Base-by-base conservation (phyloP, 1,140 invertebrate genomes). In the Drosophila pectinifera region DNA sequence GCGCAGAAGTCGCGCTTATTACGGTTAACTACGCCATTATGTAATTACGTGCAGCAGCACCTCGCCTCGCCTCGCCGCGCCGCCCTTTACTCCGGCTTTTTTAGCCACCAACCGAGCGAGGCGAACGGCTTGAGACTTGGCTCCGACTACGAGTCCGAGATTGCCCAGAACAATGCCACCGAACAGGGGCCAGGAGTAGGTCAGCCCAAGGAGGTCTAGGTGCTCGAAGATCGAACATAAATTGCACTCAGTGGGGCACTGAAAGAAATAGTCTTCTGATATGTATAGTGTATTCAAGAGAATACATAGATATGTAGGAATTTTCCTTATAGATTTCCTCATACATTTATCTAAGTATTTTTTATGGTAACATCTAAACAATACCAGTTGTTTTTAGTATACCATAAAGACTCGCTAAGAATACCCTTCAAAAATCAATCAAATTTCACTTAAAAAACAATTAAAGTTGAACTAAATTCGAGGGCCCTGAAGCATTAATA, bases 11-110 rank as follows among this genome's bases (percentile, higher is more conserved):
- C 78, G 86, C 86, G 86, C 86, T 90, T 83, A 90, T 90, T 90
- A 90, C 86, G 73, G 76, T 79, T 90, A 90, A 90, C 86, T 80
- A 74, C 86, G 78, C 75, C 80, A 86, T 90, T 90, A 90, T 90
- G 81, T 88, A 90, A 90, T 90, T 90, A 90, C 77, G 85, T 78
- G 53, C 65, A 68, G 68, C 65, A 74, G n/a, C n/a, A n/a, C n/a
- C n/a, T n/a, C n/a, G n/a, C n/a, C n/a, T n/a, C n/a, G n/a, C 67
- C 73, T 68, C 48, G 51, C 28, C 56, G 41, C 69, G 31, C 39
- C 46, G 18, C 46, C 28, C 14, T 18, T 53, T 53, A 4, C 24
- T 18, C 22, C 18, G 45, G 28, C 5, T 58, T 41, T 63, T 70
- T 58, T 31, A 83, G 67, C 48, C 73, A 61, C 78, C 73, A 81